phyloP scores from a whole-genome alignment of 2,888 invertebrate genomes.

The Nephrotoma guestfalica region DNA sequence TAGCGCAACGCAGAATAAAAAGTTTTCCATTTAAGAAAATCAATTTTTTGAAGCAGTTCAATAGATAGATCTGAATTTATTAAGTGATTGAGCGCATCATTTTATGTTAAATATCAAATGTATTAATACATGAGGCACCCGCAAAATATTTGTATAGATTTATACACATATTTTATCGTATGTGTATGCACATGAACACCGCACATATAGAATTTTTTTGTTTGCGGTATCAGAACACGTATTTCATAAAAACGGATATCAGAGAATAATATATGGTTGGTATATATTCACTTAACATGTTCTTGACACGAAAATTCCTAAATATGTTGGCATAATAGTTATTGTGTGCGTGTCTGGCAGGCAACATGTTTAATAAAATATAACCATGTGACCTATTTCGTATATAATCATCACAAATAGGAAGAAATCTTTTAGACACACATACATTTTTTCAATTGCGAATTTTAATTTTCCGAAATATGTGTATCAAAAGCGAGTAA shows the following conservation, averaged over 20 bases:
- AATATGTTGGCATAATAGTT: neutral
- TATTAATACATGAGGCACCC: too few species aligned
- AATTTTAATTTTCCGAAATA: neutral
- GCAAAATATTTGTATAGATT: too few species aligned
- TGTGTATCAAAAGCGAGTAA: neutral
- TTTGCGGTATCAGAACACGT: neutral
- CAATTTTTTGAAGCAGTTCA: neutral
- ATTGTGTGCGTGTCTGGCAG: neutral
- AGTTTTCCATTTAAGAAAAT: neutral
- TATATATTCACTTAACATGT: neutral
- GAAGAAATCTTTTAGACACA: neutral
- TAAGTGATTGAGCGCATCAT: too few species aligned
- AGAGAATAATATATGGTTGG: neutral
- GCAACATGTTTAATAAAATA: neutral
- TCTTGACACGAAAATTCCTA: neutral
- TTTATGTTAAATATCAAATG: too few species aligned
- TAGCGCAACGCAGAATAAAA: neutral
- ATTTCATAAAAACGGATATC: neutral
- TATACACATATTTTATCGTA: too few species aligned
- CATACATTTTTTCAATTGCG: neutral
- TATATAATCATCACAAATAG: neutral
- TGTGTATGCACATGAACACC: too few species aligned
- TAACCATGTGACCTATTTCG: neutral
- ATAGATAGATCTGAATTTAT: neutral
- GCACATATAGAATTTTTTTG: neutral